Conservation (phyloP, 2,888 invertebrate species). For the Drosophila kambysellisi region DNA sequence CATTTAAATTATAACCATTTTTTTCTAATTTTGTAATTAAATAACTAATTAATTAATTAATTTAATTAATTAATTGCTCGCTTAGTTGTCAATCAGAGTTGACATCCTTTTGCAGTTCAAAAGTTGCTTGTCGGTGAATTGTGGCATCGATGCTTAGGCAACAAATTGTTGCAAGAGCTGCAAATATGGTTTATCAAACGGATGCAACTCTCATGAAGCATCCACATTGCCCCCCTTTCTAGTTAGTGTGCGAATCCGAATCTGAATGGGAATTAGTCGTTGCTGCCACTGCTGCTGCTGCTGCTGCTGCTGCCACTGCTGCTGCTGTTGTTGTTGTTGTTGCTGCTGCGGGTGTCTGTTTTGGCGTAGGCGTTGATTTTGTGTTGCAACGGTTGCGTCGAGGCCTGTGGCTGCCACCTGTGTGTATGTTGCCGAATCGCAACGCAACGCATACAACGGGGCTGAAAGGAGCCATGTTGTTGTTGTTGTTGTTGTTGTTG, state of each 20-base stretch:
- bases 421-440: constrained; percentile 17
- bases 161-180: too few relatives aligned
- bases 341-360: constrained; percentile 10
- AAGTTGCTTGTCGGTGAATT: not conserved
- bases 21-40: not conserved
- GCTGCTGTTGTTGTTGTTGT: not conserved
- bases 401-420: constrained; percentile 21
- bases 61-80: not conserved
- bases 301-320: not conserved
- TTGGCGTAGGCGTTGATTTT: constrained; percentile 24
- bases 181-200: too few relatives aligned
- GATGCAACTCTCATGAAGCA: not conserved
- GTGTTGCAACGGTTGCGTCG: constrained; percentile 34
- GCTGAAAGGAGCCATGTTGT: not conserved
- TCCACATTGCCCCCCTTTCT: not conserved
- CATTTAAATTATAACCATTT: not conserved
- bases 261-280: constrained; percentile 27
- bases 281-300: not conserved
- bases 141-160: too few relatives aligned
- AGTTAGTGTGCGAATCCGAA: not conserved
- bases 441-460: constrained; percentile 41
- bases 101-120: not conserved
- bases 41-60: not conserved
- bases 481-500: not conserved
- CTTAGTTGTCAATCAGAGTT: not conserved